These are phyloP conservation scores for Metacarcinus magister DNA, from an alignment of 2,888 invertebrate genomes.

Conservation along the genomic window DNA sequence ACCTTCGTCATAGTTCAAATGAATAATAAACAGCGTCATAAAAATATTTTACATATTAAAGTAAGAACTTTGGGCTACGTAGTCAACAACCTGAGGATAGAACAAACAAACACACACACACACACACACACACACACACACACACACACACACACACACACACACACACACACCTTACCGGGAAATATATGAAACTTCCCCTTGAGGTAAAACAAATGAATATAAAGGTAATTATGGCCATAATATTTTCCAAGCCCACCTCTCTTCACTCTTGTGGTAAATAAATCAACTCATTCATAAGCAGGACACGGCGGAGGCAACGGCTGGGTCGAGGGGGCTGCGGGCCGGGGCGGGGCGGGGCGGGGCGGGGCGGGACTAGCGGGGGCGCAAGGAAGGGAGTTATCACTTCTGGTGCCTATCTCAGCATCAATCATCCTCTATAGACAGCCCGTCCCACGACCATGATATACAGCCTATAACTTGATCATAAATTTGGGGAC, in stretches of 20 bases:
- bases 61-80: not conserved
- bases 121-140: constrained; percentile 15
- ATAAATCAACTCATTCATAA: constrained; percentile 49
- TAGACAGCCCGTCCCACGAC: constrained; percentile 46
- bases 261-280: not conserved
- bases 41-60: not conserved
- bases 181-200: not conserved
- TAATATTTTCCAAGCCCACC: not conserved
- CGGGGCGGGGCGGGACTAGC: not conserved
- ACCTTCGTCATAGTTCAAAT: not conserved
- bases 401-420: constrained; percentile 35
- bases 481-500: constrained; percentile 52
- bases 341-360: not conserved
- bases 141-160: constrained; percentile 54
- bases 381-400: constrained; percentile 8
- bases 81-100: not conserved
- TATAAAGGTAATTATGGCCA: not conserved
- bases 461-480: constrained; percentile 55
- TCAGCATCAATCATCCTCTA: constrained; percentile 29
- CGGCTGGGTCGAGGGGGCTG: too few relatives aligned
- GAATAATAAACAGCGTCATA: not conserved
- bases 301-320: not conserved
- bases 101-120: not conserved
- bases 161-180: not conserved
- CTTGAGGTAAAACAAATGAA: not conserved